These are phyloP conservation scores for Aphelocoma californica DNA, from an alignment of 2,797 vertebrate genomes.

Conservation along the genomic window DNA sequence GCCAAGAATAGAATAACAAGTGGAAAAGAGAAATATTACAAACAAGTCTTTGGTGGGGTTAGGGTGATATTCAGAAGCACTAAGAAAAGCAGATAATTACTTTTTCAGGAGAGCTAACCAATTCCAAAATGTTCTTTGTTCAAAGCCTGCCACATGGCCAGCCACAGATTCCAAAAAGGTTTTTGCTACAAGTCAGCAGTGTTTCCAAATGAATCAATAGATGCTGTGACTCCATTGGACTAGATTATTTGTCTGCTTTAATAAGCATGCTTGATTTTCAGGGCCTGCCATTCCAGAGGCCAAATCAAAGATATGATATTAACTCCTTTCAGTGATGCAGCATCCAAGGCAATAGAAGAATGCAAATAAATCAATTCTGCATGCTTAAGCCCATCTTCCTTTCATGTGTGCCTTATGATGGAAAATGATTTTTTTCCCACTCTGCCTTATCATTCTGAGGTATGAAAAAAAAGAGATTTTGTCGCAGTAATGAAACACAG, in stretches of 20 bases:
- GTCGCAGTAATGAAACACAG: conserved; percentile 70
- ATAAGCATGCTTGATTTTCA: conserved; percentile 70
- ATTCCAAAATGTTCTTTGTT: conserved; percentile 14
- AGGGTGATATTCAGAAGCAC: not conserved
- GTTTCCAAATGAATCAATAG: conserved; percentile 51
- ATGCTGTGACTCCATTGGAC: not conserved
- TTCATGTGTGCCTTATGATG: conserved; percentile 38
- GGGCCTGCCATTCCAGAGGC: conserved; percentile 52
- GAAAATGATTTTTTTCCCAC: conserved; percentile 38
- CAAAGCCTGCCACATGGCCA: conserved; percentile 34
- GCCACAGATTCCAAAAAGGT: conserved; percentile 26
- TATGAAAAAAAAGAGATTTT: conserved; percentile 71
- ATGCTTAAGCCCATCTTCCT: conserved; percentile 65
- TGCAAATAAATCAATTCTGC: conserved; percentile 75
- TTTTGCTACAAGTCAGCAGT: conserved; percentile 21
- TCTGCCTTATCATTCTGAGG: conserved; percentile 63
- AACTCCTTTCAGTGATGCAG: conserved; percentile 65
- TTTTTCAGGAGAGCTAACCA: not conserved
- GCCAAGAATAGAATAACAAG: not conserved
- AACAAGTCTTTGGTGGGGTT: not conserved
- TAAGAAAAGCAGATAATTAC: conserved; percentile 3
- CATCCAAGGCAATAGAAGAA: conserved; percentile 61
- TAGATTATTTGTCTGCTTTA: conserved; percentile 29
- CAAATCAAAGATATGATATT: conserved; percentile 70
- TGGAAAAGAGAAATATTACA: not conserved